These are phyloP conservation scores for Ennomos fuscantarius DNA, from an alignment of 2,888 invertebrate species.

Conservation along the genomic window DNA sequence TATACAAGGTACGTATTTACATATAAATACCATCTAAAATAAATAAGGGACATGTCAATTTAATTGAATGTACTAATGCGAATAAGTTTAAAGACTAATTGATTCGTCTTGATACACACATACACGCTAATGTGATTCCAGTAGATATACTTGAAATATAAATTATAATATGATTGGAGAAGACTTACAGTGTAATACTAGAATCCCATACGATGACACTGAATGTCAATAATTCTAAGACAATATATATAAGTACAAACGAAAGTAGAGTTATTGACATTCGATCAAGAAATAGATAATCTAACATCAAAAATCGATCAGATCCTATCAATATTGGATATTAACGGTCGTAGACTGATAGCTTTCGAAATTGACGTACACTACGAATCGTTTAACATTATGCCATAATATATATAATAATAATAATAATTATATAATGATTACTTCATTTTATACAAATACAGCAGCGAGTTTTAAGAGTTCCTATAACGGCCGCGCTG, in stretches of 20 bases:
- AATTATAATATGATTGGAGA: conserved; percentile 26
- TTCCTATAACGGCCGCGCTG: conserved; percentile 87
- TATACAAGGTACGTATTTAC: conserved; percentile 78
- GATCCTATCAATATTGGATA: conserved; percentile 34
- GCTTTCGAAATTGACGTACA: conserved; percentile 82
- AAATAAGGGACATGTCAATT: conserved; percentile 82
- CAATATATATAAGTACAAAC: background rate
- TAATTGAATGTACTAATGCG: conserved; percentile 74
- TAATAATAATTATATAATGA: conserved; percentile 75
- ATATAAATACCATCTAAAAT: conserved; percentile 76
- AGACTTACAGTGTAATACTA: conserved; percentile 29
- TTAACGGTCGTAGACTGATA: conserved; percentile 72
- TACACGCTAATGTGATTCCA: conserved; percentile 53
- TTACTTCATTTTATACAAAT: conserved; percentile 88
- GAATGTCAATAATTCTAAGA: conserved; percentile 15
- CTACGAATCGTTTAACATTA: conserved; percentile 80
- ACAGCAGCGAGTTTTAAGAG: conserved; percentile 91
- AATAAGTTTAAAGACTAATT: conserved; percentile 64
- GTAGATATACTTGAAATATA: conserved; percentile 44
- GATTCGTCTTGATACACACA: conserved; percentile 57
- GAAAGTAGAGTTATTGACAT: conserved; percentile 20
- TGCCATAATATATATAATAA: conserved; percentile 75
- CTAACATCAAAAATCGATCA: conserved; percentile 33
- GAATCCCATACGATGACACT: conserved; percentile 15
- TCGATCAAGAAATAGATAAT: conserved; percentile 24